Evolutionary conservation across 1,140 invertebrate species (phyloP), one percentile per base, ranked within the genome.

Genomic region (Macrobrachium nipponense): DNA sequence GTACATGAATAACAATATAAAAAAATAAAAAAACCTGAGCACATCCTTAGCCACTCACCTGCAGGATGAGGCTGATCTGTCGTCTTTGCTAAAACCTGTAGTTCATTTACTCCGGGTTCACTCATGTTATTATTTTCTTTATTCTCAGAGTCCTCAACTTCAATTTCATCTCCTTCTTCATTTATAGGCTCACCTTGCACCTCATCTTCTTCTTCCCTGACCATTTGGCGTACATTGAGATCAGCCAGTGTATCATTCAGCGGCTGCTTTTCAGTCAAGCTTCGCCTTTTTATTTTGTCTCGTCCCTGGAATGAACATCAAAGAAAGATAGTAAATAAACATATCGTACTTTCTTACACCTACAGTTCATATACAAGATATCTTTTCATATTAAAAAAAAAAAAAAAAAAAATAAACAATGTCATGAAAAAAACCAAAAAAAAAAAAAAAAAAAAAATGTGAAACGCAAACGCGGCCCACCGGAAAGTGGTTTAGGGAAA

Each of bases 21-120:
- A 77, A 7, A 15, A 2, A 51, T 51, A 44, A 77, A 43, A 18
- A 12, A 59, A 66, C 0, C n/a, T 18, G 20, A 43, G 27, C 27
- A 36, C 27, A 2, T 36, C 27, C 4, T 1, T 51, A 51, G 5
- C n/a, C 51, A 86, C 72, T 58, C 77, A 83, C 86, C 81, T 60
- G 92, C 90, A 44, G 92, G 92, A 88, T 93, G 92, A 15, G 91
- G 90, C 10, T 90, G 88, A 23, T 89, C 86, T 43, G 89, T 89
- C 6, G 83, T 44, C 64, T 59, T 72, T 14, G 27, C 61, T 4
- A 86, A 44, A 18, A 78, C 76, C 43, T 60, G 80, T 10, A 73
- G 73, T 36, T 77, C 75, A 64, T 86, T 89, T 59, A 72, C 87
- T 7, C 73, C 84, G 66, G 44, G 83, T 23, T 81, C 62, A 59